Conservation (phyloP, 37 sponge, comb jelly and placozoan genomes). For the Cladorhizidae sp. region DNA sequence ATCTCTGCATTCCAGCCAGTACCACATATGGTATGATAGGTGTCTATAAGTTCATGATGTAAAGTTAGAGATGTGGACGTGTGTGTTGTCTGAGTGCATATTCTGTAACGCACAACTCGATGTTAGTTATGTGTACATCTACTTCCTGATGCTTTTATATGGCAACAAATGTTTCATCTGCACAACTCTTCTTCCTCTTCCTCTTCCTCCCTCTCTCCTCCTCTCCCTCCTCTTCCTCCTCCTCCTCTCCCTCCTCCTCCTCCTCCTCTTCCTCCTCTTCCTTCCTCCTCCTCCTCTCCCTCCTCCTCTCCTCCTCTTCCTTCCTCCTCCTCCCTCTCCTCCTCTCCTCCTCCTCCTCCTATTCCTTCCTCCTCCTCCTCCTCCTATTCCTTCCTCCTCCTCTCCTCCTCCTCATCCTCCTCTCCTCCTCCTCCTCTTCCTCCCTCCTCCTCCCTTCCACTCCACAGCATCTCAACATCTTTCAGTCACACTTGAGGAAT, state of each 20-base stretch:
- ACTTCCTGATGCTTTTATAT: too few species aligned
- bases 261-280: neutral
- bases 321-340: neutral
- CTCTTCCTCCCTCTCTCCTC: neutral
- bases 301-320: neutral
- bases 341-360: neutral
- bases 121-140: too few species aligned
- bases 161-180: neutral
- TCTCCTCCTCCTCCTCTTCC: neutral
- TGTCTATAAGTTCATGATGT: too few species aligned
- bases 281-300: neutral
- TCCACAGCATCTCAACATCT: slow-evolving; percentile 49
- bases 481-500: slow-evolving; percentile 38
- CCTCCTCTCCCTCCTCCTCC: neutral
- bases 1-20: too few species aligned
- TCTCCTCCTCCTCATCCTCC: neutral
- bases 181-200: neutral
- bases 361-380: neutral
- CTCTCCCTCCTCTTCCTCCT: slow-evolving; percentile 1
- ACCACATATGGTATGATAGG: too few species aligned
- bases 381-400: neutral
- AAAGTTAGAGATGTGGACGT: too few species aligned
- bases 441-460: neutral
- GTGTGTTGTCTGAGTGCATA: too few species aligned
- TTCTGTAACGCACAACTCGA: too few species aligned